phyloP scores from a whole-genome alignment of 2,113 vertebrate genomes.

The Phaethornis superciliosus region DNA sequence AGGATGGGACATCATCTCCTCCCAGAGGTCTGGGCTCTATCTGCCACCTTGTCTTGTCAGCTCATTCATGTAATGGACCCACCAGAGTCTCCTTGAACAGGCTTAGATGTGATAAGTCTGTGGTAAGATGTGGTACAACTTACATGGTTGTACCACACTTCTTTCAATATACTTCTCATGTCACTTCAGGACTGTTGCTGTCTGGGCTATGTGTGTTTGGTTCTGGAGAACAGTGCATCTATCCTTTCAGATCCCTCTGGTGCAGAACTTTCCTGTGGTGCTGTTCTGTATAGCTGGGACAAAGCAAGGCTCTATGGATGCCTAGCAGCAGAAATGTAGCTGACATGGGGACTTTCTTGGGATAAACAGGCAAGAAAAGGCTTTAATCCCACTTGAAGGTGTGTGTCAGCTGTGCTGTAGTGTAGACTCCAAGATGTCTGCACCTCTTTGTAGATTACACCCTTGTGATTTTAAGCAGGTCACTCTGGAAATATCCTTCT shows the following conservation, averaged over 20 bases:
- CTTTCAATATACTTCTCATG: not conserved
- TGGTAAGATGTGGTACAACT: too few relatives aligned
- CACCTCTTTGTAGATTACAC: not conserved
- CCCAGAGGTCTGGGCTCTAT: not conserved
- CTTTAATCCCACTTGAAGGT: not conserved
- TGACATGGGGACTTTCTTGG: not conserved
- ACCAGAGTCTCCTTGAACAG: not conserved
- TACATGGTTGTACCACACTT: not conserved
- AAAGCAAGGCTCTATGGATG: not conserved
- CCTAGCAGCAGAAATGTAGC: not conserved
- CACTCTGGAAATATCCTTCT: not conserved
- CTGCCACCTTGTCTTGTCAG: not conserved
- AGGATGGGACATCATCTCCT: not conserved
- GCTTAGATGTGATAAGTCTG: not conserved
- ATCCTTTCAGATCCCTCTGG: not conserved
- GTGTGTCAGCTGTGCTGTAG: not conserved
- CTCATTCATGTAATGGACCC: not conserved
- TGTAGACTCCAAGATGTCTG: not conserved
- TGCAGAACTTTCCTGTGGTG: not conserved
- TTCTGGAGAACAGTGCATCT: not conserved
- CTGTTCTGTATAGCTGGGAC: not conserved
- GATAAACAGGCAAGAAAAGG: not conserved
- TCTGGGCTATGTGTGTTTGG: not conserved
- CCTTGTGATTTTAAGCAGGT: not conserved
- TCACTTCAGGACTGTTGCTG: not conserved